A percentile compares a stretch with the other conserved stretches of the same genome.
These are phyloP conservation scores for Abscondita cerata DNA, from an alignment of 2,888 invertebrate genomes.

Conservation along the genomic window DNA sequence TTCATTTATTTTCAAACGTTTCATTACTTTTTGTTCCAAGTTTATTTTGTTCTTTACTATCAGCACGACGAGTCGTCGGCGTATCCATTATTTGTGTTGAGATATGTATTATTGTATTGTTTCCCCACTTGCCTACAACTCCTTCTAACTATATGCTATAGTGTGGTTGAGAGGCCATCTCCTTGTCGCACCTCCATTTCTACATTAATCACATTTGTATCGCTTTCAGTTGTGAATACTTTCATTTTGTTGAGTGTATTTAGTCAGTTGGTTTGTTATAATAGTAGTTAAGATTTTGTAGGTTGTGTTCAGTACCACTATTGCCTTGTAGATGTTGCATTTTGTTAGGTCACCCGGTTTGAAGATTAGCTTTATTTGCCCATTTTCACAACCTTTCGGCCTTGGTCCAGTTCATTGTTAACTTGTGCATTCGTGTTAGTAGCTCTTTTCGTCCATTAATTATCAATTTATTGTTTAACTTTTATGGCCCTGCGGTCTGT, in stretches of 20 bases:
- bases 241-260: no score
- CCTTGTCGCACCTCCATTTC: background rate
- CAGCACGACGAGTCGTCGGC: no score
- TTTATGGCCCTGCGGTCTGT: constrained; percentile 4
- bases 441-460: constrained; percentile 8
- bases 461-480: constrained; percentile 7
- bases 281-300: constrained; percentile 2
- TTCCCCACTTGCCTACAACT: background rate
- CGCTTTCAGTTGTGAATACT: no score
- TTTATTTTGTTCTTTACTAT: no score
- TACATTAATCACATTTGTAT: background rate
- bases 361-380: constrained; percentile 4
- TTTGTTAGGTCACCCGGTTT: background rate
- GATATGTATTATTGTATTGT: background rate
- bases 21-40: no score
- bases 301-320: constrained; percentile 1
- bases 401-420: constrained; percentile 8
- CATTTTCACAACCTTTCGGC: constrained; percentile 1
- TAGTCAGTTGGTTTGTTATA: constrained; percentile 2
- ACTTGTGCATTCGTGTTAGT: constrained; percentile 5
- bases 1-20: no score
- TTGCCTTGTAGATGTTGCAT: background rate
- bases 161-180: background rate
- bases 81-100: no score
- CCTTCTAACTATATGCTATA: background rate